Conservation (phyloP, 2,888 invertebrate genomes). For the Tinea semifulvella region DNA sequence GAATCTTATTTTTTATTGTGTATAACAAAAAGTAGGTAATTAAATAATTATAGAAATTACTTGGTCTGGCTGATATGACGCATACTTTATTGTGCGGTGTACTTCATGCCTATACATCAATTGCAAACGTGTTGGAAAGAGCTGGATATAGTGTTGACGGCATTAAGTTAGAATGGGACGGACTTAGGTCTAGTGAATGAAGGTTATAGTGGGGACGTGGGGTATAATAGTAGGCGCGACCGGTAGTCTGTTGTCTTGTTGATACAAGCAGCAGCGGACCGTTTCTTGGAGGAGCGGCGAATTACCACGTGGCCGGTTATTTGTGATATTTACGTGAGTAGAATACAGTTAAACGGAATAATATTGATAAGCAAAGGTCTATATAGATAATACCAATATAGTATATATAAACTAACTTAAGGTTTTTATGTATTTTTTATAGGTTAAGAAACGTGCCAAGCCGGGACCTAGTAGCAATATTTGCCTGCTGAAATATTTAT, state of each 20-base stretch:
- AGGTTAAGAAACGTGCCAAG: slow-evolving; percentile 2
- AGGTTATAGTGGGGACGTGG: background rate
- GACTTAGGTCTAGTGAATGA: background rate
- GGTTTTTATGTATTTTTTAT: no score
- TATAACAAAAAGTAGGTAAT: no score
- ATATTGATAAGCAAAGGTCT: background rate
- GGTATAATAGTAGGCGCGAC: background rate
- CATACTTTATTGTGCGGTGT: background rate
- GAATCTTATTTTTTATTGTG: no score
- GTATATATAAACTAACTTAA: no score
- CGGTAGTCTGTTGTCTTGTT: slow-evolving; percentile 53
- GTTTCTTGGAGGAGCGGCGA: slow-evolving; percentile 27
- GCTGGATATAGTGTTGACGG: background rate
- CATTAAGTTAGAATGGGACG: background rate
- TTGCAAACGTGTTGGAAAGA: slow-evolving; percentile 1
- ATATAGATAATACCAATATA: background rate
- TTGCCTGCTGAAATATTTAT: no score
- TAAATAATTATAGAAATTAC: no score
- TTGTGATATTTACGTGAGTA: slow-evolving; percentile 8
- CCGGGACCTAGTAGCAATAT: background rate
- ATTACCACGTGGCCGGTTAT: slow-evolving; percentile 50
- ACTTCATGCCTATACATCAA: slow-evolving; percentile 7
- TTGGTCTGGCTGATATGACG: slow-evolving; percentile 9
- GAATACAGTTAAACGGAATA: background rate
- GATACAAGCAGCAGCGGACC: slow-evolving; percentile 46